Base-by-base conservation (phyloP, 2,113 vertebrate species). In the Protobothrops mucrosquamatus region DNA sequence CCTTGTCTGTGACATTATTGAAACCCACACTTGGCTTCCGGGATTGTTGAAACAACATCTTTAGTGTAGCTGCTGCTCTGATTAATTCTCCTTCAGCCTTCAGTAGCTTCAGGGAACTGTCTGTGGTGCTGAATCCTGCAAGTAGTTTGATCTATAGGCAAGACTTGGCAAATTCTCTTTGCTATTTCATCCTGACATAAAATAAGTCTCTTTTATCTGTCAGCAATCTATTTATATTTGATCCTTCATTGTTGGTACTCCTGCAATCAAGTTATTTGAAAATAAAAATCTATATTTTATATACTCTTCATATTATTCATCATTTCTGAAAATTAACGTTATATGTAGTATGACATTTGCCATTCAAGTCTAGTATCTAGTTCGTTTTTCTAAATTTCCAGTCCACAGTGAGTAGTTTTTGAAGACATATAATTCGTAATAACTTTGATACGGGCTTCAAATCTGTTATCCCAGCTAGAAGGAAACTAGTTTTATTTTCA, bases 401-500 rank as follows among this genome's bases (percentile, higher is more conserved):
- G 89, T 86, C 64, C 89, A 88, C 0, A 20, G 39, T 55, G 39
- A 54, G 61, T 89, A 59, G 87, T 85, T 46, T 59, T 95, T 88
- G 95, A 94, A 94, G 95, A 43, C 20, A 51, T 94, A 91, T 74
- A 92, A 92, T 92, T 94, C 94, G 93, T 94, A 95, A 95, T 95
- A 95, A 93, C 95, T 96, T 97, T 97, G 96, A 96, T 94, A 92
- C 57, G 92, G 92, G 86, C 96, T 95, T 96, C 95, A 95, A 85
- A 93, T 90, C 94, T 97, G 61, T 95, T 96, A 34, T 59, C 96
- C 86, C 93, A 95, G 81, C 87, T 95, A 92, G 85, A 96, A 96
- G 93, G 94, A 97, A 95, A 94, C 61, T 95, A 86, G 85, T 94
- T 96, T 95, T 51, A 91, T 87, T 34, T 95, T 94, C 34, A 93